Percentiles rank a stretch among this genome's conserved stretches.
Evolutionary conservation across 2,113 vertebrate species (phyloP).

Genomic region (Rhea pennata): DNA sequence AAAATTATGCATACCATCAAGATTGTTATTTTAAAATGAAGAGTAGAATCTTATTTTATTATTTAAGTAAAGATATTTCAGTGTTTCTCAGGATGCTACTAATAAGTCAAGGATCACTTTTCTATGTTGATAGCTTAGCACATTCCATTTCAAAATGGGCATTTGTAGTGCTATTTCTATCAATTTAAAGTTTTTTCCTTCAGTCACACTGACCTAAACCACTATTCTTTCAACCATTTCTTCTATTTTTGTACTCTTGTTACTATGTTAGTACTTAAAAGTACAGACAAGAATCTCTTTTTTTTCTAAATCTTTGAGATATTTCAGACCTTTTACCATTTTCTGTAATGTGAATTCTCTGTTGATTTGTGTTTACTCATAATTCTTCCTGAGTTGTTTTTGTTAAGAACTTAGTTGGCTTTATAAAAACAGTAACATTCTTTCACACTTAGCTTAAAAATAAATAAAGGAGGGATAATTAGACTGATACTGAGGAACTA

Average conservation of each 20-base stretch:
- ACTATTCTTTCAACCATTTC: neutral
- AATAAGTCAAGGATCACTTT: neutral
- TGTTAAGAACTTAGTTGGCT: neutral
- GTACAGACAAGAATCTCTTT: neutral
- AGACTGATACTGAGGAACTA: neutral
- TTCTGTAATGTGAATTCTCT: neutral
- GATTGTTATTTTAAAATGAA: neutral
- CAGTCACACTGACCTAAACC: neutral
- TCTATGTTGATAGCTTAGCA: neutral
- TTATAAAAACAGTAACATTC: neutral
- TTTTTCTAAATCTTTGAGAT: neutral
- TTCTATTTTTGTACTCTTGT: neutral
- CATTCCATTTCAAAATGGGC: neutral
- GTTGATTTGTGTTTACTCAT: neutral
- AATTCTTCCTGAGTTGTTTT: neutral
- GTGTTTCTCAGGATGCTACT: neutral
- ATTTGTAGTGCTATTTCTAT: neutral
- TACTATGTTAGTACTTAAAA: neutral
- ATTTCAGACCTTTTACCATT: neutral
- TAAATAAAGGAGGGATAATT: neutral
- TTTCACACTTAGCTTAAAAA: neutral
- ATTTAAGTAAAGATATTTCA: neutral
- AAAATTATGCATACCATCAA: neutral
- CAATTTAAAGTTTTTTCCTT: neutral
- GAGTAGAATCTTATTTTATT: neutral